Base-by-base conservation (phyloP, 2,113 vertebrate species). In the Pelvicachromis taeniatus region DNA sequence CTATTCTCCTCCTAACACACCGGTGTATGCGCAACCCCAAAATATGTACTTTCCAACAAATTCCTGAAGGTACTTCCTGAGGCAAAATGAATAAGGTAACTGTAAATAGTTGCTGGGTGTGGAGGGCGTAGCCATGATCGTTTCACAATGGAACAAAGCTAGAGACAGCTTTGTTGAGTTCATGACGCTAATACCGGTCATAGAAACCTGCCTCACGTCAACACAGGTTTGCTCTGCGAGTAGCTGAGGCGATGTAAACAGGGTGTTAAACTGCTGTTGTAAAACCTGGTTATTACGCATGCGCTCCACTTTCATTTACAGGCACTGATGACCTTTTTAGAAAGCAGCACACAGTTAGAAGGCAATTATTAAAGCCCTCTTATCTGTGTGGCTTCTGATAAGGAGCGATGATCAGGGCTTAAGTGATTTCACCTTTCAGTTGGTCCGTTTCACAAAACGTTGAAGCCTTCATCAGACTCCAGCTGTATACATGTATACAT, bases 1-100 rank as follows among this genome's bases (percentile, higher is more conserved):
- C 1, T 77, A 38, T 10, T 35, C 3, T 52, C 17, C 9, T 81
- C 0, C 0, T 75, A 50, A 48, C 45, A 31, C 9, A 14, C 0
- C 17, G 19, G 6, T 23, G 6, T 21, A 23, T 42, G 11, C 5
- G 3, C 9, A 50, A 63, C 26, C 0, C 29, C 0, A 7, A 59
- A 80, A 13, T 17, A 75, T 31, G 23, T 50, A 3, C 31, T n/a
- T 29, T 17, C 14, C 12, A 54, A 29, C 58, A 79, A 7, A 68
- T 63, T 82, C 29, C 75, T 40, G 55, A 42, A 79, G 55, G 48
- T 63, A 14, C 45, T 29, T 56, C 58, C 14, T 4, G 16, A 38
- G 42, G 6, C 17, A 77, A 56, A 56, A 38, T n/a, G 10, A 78
- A 81, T 73, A 50, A 31, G 56, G 33, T 5, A 14, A 17, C 21